Evolutionary conservation across 2,113 vertebrate species (phyloP), one percentile per base, ranked within the genome.

Genomic region (Zapornia atra): DNA sequence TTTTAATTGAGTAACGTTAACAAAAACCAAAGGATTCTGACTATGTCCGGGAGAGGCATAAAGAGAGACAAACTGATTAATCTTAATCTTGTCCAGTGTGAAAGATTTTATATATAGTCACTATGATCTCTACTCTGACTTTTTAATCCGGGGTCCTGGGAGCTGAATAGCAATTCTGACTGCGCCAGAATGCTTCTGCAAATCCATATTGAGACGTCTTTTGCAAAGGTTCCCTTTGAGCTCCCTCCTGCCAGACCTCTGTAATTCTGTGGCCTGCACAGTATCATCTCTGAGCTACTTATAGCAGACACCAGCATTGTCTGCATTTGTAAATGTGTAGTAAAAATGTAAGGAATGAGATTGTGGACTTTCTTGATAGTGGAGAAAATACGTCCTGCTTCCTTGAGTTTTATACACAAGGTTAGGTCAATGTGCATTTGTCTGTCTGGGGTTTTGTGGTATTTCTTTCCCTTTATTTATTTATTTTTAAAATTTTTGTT

Each of bases 1-100:
- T 89, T 95, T 89, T 94, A 95, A 95, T 95, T 91, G 78, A 87
- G 73, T 80, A 95, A 76, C 81, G 71, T 84, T 91, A 91, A 85
- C 64, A 73, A 92, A 91, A 84, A 2, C 3, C 20, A 51, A 34
- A 95, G 68, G 76, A 69, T 79, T 88, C 84, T 84, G 64, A 22
- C 4, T 17, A 25, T 57, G 38, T 61, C 73, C 28, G 24, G 53
- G 78, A 94, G 40, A 94, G 53, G 26, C 28, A 65, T 50, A 64
- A 63, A 81, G 83, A 82, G 36, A 86, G 56, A 71, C 46, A 75
- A 90, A 71, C 15, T 6, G 44, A 94, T 96, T 94, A 94, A 94
- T 96, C 73, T 85, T 89, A 76, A 89, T 72, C 81, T 91, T 92
- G 44, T 31, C 57, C 63, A 85, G 24, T 61, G 81, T 96, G 91